A percentile compares a stretch with the other conserved stretches of the same genome.
phyloP scores from a whole-genome alignment of 1,140 invertebrate genomes.

The Episyrphus balteatus region DNA sequence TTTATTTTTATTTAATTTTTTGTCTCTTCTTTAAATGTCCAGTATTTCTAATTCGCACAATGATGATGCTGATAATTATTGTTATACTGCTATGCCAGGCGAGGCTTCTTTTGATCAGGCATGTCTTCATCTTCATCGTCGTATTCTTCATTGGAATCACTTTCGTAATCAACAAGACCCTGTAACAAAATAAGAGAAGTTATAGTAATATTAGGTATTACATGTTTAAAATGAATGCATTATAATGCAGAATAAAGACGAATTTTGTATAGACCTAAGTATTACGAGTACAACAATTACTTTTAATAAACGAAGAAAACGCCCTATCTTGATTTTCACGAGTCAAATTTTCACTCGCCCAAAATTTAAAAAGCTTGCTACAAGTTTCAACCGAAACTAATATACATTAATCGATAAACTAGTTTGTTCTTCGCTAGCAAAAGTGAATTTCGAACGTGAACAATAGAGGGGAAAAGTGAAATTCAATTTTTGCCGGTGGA shows the following conservation, averaged over 20 bases:
- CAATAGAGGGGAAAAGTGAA: too few relatives aligned
- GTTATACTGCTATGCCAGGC: constrained; percentile 29
- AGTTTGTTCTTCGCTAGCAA: too few relatives aligned
- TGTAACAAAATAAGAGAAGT: constrained; percentile 35
- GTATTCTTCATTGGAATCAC: constrained; percentile 89
- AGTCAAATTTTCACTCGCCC: not conserved
- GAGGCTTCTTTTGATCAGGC: constrained; percentile 33
- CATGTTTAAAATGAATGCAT: not conserved
- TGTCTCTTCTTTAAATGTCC: too few relatives aligned
- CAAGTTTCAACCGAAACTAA: too few relatives aligned
- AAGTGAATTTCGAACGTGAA: too few relatives aligned
- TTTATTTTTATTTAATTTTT: too few relatives aligned
- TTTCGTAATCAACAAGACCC: constrained; percentile 93
- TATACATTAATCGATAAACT: too few relatives aligned
- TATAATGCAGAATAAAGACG: not conserved
- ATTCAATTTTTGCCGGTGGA: too few relatives aligned
- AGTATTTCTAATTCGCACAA: too few relatives aligned
- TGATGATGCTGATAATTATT: too few relatives aligned
- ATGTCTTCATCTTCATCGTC: constrained; percentile 53
- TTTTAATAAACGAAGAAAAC: not conserved
- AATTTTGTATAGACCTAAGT: constrained; percentile 10
- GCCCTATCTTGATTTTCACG: not conserved
- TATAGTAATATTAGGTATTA: too few relatives aligned
- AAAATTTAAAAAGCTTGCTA: not conserved
- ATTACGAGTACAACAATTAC: constrained; percentile 5